These are phyloP conservation scores for Pediacus dermestoides DNA, from an alignment of 2,888 invertebrate species.

Conservation along the genomic window DNA sequence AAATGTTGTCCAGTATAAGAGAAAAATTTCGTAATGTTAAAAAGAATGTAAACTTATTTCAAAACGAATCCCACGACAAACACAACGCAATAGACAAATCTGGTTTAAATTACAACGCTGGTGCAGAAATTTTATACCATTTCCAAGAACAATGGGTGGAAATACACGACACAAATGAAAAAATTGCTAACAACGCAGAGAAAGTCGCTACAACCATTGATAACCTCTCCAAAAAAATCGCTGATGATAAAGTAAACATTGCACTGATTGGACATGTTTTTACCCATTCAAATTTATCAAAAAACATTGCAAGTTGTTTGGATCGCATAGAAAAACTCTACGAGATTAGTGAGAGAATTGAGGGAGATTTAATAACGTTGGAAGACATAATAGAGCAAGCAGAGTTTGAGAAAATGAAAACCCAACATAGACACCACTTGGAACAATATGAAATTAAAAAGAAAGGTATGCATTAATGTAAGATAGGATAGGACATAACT, in stretches of 20 bases:
- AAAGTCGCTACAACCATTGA: slow-evolving; percentile 53
- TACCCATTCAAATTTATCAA: slow-evolving; percentile 40
- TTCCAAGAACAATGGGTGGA: slow-evolving; percentile 71
- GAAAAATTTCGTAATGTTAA: slow-evolving; percentile 34
- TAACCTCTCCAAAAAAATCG: slow-evolving; percentile 39
- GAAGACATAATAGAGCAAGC: slow-evolving; percentile 67
- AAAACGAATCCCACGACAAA: slow-evolving; percentile 20
- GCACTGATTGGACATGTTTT: slow-evolving; percentile 39
- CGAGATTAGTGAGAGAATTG: slow-evolving; percentile 59
- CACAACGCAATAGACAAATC: slow-evolving; percentile 13
- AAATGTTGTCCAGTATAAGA: slow-evolving; percentile 36
- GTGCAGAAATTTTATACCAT: slow-evolving; percentile 64
- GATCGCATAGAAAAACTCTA: slow-evolving; percentile 55
- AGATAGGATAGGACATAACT: not conserved
- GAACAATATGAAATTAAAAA: slow-evolving; percentile 61
- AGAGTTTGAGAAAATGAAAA: slow-evolving; percentile 67
- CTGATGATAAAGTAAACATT: slow-evolving; percentile 38
- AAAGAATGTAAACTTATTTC: slow-evolving; percentile 34
- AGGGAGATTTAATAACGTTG: slow-evolving; percentile 60
- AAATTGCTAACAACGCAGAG: slow-evolving; percentile 62
- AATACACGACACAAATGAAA: slow-evolving; percentile 65
- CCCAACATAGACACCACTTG: slow-evolving; percentile 69
- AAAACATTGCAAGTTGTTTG: slow-evolving; percentile 53
- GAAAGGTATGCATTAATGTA: slow-evolving; percentile 54
- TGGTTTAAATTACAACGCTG: slow-evolving; percentile 58